Percentiles rank a stretch among this genome's conserved stretches.
These are phyloP conservation scores for Anomalospiza imberbis DNA, from an alignment of 2,797 vertebrate genomes.

Conservation along the genomic window DNA sequence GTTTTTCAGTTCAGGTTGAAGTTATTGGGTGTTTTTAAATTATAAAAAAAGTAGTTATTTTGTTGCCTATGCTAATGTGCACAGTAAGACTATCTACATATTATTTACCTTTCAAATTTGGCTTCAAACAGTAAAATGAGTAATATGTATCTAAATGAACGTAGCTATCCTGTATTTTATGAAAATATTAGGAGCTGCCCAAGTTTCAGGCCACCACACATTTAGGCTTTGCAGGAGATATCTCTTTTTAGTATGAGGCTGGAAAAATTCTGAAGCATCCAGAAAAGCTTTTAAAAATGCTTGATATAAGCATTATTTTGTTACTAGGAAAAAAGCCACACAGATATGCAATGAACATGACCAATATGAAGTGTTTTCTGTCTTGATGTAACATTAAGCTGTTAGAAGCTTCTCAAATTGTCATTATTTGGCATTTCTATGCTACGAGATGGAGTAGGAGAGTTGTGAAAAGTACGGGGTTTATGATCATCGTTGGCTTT, in stretches of 20 bases:
- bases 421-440: neutral
- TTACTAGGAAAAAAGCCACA: neutral
- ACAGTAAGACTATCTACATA: neutral
- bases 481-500: neutral
- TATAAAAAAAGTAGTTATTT: neutral
- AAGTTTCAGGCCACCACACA: constrained; percentile 31
- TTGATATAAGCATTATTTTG: neutral
- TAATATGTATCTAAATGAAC: neutral
- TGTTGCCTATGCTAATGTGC: neutral
- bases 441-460: neutral
- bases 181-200: neutral
- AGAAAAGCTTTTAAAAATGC: constrained; percentile 1
- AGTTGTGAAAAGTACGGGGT: neutral
- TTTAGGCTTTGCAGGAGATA: neutral
- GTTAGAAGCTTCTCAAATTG: neutral
- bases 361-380: neutral
- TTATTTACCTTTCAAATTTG: constrained; percentile 4
- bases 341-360: neutral
- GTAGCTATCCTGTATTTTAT: neutral
- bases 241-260: neutral
- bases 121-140: neutral
- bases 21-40: neutral
- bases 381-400: neutral
- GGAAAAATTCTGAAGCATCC: neutral
- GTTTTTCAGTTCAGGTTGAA: neutral